Conservation (phyloP, 2,797 vertebrate species). For the Geotrypetes seraphini region DNA sequence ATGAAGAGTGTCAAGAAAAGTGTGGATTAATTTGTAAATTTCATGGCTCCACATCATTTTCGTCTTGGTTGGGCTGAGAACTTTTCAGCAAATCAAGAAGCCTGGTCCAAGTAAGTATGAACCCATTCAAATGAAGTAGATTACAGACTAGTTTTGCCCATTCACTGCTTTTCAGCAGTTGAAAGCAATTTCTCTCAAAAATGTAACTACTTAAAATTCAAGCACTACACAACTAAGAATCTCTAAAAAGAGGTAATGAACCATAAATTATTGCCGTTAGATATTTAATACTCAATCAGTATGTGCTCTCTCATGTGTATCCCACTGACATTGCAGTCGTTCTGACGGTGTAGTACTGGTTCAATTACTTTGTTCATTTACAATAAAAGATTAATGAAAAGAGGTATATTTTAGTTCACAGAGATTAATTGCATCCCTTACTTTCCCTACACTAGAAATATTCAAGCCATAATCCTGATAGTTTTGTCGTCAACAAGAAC, state of each 20-base stretch:
- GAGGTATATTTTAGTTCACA: constrained; percentile 79
- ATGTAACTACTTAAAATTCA: constrained; percentile 61
- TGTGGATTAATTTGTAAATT: too few species aligned
- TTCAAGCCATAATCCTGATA: constrained; percentile 76
- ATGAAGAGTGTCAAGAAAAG: too few species aligned
- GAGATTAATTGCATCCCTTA: constrained; percentile 83
- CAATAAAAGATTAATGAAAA: constrained; percentile 88
- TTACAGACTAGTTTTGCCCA: constrained; percentile 12
- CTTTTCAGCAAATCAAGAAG: constrained; percentile 4
- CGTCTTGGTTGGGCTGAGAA: too few species aligned
- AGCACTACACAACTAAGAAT: constrained; percentile 56
- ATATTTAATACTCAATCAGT: constrained; percentile 78
- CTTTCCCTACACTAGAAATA: constrained; percentile 68
- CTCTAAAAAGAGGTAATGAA: constrained; percentile 74
- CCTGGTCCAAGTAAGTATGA: constrained; percentile 20
- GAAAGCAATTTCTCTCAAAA: constrained; percentile 42
- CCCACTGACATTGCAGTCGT: constrained; percentile 66
- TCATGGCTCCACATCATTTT: too few species aligned
- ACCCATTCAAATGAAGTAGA: constrained; percentile 29
- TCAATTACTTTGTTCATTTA: constrained; percentile 76
- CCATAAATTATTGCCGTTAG: constrained; percentile 71
- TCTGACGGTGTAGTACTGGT: constrained; percentile 64
- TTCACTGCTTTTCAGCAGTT: constrained; percentile 34
- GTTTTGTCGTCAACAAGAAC: constrained; percentile 76
- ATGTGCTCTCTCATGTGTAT: constrained; percentile 64